Percentiles rank a stretch among this genome's conserved stretches.
Conservation (phyloP, 2,888 invertebrate genomes). For the Cheilosia pagana region DNA sequence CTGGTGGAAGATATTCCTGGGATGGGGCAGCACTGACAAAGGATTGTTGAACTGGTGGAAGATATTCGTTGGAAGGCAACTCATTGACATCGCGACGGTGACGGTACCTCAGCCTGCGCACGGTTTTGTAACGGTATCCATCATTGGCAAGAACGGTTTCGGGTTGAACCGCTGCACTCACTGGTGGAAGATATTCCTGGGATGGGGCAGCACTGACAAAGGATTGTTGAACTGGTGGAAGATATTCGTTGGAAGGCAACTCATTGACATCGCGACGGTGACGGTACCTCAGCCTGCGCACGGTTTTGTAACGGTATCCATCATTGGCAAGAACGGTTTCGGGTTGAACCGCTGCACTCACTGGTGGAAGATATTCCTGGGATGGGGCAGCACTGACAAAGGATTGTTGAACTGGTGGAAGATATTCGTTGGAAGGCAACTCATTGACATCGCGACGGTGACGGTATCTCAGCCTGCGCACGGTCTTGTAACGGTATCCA, state of each 20-base stretch:
- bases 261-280: conserved; percentile 75
- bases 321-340: conserved; percentile 57
- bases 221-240: background rate
- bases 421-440: background rate
- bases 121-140: conserved; percentile 72
- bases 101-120: conserved; percentile 1
- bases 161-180: background rate
- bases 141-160: conserved; percentile 57
- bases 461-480: conserved; percentile 26
- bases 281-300: conserved; percentile 59
- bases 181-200: background rate
- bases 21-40: background rate
- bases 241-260: conserved; percentile 77
- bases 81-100: conserved; percentile 78
- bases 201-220: background rate
- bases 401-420: background rate
- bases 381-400: no score
- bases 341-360: background rate
- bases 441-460: background rate
- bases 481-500: conserved; percentile 63
- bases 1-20: conserved; percentile 2
- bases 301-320: conserved; percentile 71
- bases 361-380: no score
- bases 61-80: conserved; percentile 76
- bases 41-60: background rate